Conservation (phyloP, 2,113 vertebrate species). For the Spea multiplicata region DNA sequence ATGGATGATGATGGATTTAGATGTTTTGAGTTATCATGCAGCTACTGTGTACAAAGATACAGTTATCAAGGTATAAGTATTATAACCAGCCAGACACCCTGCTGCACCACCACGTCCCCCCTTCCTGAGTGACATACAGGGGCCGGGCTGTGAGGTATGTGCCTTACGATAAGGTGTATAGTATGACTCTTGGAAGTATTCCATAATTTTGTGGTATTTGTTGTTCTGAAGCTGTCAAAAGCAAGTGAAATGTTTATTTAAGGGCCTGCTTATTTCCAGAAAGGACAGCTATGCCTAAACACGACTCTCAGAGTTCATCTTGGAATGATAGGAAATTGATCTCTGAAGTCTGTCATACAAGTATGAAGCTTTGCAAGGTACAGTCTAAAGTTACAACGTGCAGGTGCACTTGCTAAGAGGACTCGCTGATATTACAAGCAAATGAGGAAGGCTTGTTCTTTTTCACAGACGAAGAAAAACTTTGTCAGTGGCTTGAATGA, state of each 20-base stretch:
- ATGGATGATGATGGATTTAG: too few relatives aligned
- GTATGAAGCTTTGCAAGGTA: conserved; percentile 67
- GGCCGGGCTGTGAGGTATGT: too few relatives aligned
- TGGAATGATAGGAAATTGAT: conserved; percentile 73
- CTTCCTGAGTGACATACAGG: too few relatives aligned
- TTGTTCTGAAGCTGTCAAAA: background rate
- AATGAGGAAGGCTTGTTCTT: conserved; percentile 60
- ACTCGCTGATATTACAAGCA: conserved; percentile 61
- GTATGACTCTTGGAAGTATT: background rate
- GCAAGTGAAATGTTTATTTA: background rate
- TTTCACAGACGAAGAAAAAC: conserved; percentile 74
- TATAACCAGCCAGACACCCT: too few relatives aligned
- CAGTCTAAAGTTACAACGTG: conserved; percentile 67
- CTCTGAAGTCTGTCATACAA: conserved; percentile 72
- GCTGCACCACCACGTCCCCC: too few relatives aligned
- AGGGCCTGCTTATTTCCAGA: conserved; percentile 23
- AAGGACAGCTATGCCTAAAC: conserved; percentile 55
- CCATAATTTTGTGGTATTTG: background rate
- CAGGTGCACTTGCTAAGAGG: conserved; percentile 74
- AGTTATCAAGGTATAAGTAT: too few relatives aligned
- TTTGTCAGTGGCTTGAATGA: conserved; percentile 73
- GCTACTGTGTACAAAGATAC: too few relatives aligned
- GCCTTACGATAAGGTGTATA: background rate
- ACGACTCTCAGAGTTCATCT: conserved; percentile 45
- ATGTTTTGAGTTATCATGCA: too few relatives aligned